phyloP scores from a whole-genome alignment of 2,797 vertebrate species.

The Oreochromis grahami region DNA sequence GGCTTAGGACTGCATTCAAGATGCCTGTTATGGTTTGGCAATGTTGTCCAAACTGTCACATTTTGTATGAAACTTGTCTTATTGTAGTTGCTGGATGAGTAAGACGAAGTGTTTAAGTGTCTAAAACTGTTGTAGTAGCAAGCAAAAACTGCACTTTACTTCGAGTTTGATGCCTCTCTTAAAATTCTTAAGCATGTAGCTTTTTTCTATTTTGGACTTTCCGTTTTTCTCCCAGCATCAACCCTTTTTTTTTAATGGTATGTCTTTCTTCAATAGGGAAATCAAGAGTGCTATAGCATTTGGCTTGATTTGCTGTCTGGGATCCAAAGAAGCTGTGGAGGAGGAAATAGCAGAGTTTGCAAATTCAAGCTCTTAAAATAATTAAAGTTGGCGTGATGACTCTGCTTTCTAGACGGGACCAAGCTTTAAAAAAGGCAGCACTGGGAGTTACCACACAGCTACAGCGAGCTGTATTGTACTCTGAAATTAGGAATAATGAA shows the following conservation, averaged over 20 bases:
- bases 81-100: constrained; percentile 19
- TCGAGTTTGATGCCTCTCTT: constrained; percentile 13
- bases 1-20: constrained; percentile 33
- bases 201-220: constrained; percentile 32
- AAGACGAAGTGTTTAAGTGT: neutral
- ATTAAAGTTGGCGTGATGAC: constrained; percentile 74
- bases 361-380: constrained; percentile 77
- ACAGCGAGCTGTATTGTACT: constrained; percentile 19
- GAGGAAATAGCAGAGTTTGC: constrained; percentile 68
- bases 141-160: neutral
- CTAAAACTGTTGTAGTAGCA: neutral
- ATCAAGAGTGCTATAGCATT: constrained; percentile 64
- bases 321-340: constrained; percentile 50
- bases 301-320: constrained; percentile 70
- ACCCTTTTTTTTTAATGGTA: constrained; percentile 39
- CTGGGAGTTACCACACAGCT: constrained; percentile 42
- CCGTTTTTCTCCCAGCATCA: constrained; percentile 24
- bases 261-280: constrained; percentile 59
- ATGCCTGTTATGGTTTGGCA: constrained; percentile 50
- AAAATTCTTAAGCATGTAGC: constrained; percentile 28
- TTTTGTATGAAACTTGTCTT: constrained; percentile 12
- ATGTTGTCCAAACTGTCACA: constrained; percentile 48
- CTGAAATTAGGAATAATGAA: constrained; percentile 20
- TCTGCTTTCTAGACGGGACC: constrained; percentile 48
- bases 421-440: constrained; percentile 43